Conservation (phyloP, 2,888 invertebrate species). For the Gymnosoma rotundatum region DNA sequence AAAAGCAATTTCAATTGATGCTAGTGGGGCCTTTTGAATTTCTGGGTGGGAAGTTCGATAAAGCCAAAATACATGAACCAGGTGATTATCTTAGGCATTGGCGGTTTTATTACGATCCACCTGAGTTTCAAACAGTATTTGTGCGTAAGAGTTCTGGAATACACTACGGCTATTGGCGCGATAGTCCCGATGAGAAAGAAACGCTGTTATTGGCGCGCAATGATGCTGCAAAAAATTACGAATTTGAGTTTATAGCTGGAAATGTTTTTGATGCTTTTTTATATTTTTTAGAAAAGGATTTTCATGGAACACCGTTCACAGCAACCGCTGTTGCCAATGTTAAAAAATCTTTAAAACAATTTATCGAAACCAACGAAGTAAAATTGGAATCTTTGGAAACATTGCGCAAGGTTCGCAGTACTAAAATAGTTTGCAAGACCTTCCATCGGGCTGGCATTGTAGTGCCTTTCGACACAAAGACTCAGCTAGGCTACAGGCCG, state of each 20-base stretch:
- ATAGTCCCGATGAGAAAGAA: constrained; percentile 89
- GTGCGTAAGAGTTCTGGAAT: constrained; percentile 87
- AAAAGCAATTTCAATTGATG: constrained; percentile 85
- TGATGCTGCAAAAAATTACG: constrained; percentile 86
- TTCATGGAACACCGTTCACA: constrained; percentile 84
- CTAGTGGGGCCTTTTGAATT: constrained; percentile 95
- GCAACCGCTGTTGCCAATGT: constrained; percentile 85
- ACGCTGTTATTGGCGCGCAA: constrained; percentile 89
- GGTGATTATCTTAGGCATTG: constrained; percentile 90
- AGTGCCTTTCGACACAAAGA: constrained; percentile 91
- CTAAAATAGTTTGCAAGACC: constrained; percentile 86
- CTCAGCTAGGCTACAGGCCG: constrained; percentile 92
- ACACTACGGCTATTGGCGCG: constrained; percentile 95
- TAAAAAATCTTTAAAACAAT: constrained; percentile 85
- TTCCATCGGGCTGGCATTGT: constrained; percentile 93
- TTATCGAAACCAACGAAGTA: constrained; percentile 85
- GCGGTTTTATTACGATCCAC: constrained; percentile 96
- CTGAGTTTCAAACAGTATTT: constrained; percentile 94
- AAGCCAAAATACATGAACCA: constrained; percentile 83
- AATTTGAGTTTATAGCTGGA: constrained; percentile 87
- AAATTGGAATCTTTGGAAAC: constrained; percentile 84
- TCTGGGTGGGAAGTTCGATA: constrained; percentile 85
- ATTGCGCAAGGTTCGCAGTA: constrained; percentile 85
- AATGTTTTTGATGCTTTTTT: constrained; percentile 80
- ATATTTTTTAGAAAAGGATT: constrained; percentile 79